Base-by-base conservation (phyloP, 1,140 invertebrate genomes). In the Eriocheir sinensis region DNA sequence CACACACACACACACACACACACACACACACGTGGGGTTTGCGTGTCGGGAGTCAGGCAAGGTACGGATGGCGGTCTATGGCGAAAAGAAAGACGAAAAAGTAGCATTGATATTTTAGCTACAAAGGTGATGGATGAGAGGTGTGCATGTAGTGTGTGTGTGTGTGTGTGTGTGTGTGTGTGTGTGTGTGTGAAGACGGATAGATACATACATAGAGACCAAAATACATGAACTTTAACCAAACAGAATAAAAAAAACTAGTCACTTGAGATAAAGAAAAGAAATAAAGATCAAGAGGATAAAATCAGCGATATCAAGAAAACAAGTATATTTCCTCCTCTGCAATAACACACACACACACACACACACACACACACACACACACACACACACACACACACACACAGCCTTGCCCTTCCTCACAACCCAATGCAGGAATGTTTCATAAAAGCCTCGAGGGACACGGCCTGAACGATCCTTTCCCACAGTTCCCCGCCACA, bases 1-100 rank as follows among this genome's bases (percentile, higher is more conserved):
- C 53, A 60, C 53, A 60, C 53, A 60, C 53, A 60, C 53, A 60
- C 53, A 60, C 53, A 72, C 27, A 72, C 60, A 72, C 60, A 72
- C 60, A 72, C 60, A 72, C 27, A n/a, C 60, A 72, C 60, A 72
- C 9, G 21, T n/a, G n/a, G n/a, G n/a, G n/a, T n/a, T 72, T n/a
- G 60, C 60, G 60, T 72, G 60, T 1, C 60, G n/a, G 1, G n/a
- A n/a, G 60, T 1, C 60, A 72, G 60, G 60, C n/a, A 72, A 72
- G 60, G 60, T n/a, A 72, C 4, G 60, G 60, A 72, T 72, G n/a
- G n/a, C 21, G n/a, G 27, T 72, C 21, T 72, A 72, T 72, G 60
- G 60, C 6, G 60, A 72, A 72, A 72, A n/a, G 27, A 72, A n/a
- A 72, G 60, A 72, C 60, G 60, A 72, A 72, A 72, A 72, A 72